Base-by-base conservation (phyloP, 2,113 vertebrate species). In the Esox niger region DNA sequence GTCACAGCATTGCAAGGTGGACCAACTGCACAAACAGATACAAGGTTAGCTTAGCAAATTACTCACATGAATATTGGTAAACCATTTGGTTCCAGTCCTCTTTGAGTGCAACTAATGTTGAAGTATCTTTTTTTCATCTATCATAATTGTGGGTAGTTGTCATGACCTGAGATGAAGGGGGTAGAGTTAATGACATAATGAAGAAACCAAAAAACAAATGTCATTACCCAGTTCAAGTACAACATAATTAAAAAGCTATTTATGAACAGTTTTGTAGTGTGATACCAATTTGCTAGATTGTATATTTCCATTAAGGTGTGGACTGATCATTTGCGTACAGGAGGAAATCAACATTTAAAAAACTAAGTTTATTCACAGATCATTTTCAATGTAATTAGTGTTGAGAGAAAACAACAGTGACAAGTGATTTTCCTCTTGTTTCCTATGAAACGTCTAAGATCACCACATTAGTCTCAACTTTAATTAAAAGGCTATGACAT, bases 401-500 rank as follows among this genome's bases (percentile, higher is more conserved):
- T 29, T 57, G 10, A 57, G 10, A 26, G 10, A 57, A 25, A 23
- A 54, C 23, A 43, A 62, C n/a, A n/a, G n/a, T 7, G 21, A 47
- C 29, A 52, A 29, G 13, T 25, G 47, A n/a, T 59, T 67, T 52
- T 62, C 49, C 47, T 10, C 56, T 27, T 62, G 17, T 69, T 68
- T 35, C 35, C 1, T 68, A 11, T 27, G 13, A 30, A 63, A 33
- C 35, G 6, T 21, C 15, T 38, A 29, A 59, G 66, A 70, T 55
- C 23, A 30, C 72, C 6, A 46, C 43, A 54, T 32, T 5, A 3
- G 56, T 43, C 60, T 54, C 56, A 25, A 27, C 29, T 69, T 66
- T 57, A 59, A 76, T 62, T 32, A 74, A 67, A 76, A 25, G 29
- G 25, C 11, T 8, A 25, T 30, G 60, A 71, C 20, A 69, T 64